phyloP scores from a whole-genome alignment of 64 coral and sea anemone species.

The Montipora efflorescens region DNA sequence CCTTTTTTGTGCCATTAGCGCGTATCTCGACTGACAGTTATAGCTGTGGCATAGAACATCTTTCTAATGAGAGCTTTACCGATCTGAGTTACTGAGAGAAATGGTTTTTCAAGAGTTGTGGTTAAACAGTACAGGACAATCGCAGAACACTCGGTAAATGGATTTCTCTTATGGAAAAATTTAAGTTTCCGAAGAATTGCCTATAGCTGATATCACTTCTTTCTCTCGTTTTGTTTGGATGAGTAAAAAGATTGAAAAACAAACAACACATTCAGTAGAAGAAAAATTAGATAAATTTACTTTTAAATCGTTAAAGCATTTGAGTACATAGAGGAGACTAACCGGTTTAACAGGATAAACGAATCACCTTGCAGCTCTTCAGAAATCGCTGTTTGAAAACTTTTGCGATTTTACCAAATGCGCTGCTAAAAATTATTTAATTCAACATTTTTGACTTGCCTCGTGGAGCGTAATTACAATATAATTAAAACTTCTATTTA shows the following conservation, averaged over 20 bases:
- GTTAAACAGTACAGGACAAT: not conserved
- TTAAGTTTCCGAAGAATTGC: too few relatives aligned
- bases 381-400: not conserved
- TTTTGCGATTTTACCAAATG: not conserved
- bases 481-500: not conserved
- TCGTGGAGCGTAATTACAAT: not conserved
- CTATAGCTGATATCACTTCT: too few relatives aligned
- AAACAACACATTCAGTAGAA: not conserved
- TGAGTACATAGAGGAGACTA: too few relatives aligned
- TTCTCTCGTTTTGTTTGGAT: too few relatives aligned
- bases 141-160: not conserved
- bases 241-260: not conserved
- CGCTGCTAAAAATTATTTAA: not conserved
- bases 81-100: not conserved
- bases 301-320: too few relatives aligned
- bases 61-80: conserved; percentile 7
- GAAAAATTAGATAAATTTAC: not conserved
- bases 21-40: conserved; percentile 28
- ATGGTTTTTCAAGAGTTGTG: not conserved
- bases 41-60: not conserved
- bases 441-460: not conserved
- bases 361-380: too few relatives aligned
- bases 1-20: conserved; percentile 24
- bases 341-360: too few relatives aligned
- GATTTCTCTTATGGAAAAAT: not conserved